These are phyloP conservation scores for Alethe diademata DNA, from an alignment of 2,113 vertebrate genomes.

Conservation along the genomic window DNA sequence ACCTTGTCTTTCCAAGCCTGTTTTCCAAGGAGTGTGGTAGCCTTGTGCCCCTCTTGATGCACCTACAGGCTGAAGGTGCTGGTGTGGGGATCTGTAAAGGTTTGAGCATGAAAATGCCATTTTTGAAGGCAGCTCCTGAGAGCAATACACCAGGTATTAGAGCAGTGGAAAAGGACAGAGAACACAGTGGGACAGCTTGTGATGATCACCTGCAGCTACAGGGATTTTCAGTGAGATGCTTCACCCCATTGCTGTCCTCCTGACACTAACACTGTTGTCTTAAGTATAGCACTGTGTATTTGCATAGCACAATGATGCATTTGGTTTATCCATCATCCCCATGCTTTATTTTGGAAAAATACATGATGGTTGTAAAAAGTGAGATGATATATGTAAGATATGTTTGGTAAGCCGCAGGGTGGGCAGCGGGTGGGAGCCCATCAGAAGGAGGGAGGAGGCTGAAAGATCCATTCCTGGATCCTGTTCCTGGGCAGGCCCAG, in stretches of 20 bases:
- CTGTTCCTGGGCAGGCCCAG: accelerated
- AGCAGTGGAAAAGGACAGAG: background rate
- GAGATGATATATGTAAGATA: accelerated
- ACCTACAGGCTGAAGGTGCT: background rate
- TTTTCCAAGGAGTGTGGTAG: background rate
- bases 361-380: background rate
- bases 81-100: background rate
- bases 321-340: background rate
- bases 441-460: background rate
- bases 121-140: background rate
- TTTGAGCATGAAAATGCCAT: background rate
- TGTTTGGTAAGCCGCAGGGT: background rate
- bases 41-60: background rate
- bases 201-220: background rate
- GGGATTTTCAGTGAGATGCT: background rate
- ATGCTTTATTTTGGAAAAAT: background rate
- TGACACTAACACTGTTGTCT: background rate
- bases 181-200: background rate
- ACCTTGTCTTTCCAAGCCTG: accelerated
- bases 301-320: background rate
- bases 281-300: background rate
- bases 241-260: background rate
- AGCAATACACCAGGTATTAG: background rate
- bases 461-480: background rate
- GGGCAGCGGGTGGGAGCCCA: background rate